Base-by-base conservation (phyloP, 2,797 vertebrate genomes). In the Oryzias dopingdopingensis region DNA sequence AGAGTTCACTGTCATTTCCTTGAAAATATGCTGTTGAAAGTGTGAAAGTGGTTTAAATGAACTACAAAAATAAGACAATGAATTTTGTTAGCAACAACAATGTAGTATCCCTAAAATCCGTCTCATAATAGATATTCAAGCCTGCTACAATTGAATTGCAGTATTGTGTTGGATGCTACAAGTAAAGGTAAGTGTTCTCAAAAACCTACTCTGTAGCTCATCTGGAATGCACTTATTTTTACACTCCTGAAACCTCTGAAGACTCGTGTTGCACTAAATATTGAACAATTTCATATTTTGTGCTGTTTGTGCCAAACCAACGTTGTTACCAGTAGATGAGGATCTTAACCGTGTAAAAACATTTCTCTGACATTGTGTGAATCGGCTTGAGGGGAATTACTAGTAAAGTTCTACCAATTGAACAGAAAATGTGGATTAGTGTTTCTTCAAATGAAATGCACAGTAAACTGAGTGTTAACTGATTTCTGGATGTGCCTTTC, bases 401-500 rank as follows among this genome's bases (percentile, higher is more conserved):
- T 23, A 50, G 63, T 32, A 52, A 10, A 14, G n/a, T 63, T 59
- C 4, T 50, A 3, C 24, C 13, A 74, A 58, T 64, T n/a, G 48
- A 50, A 32, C 20, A 56, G 37, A 48, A 47, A 14, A 47, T 42
- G 15, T 71, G 50, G 32, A 52, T 37, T 20, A 59, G 40, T 53
- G 1, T 57, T 56, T 65, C 4, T 48, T 42, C 10, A 12, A 55
- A 8, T 56, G 22, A 46, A 51, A 5, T 54, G 62, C 61, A 67
- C 24, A 4, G 16, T n/a, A 2, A 72, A 75, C 15, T 17, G 63
- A 63, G 5, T 13, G 14, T 65, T 65, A 43, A 61, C 45, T 22
- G 77, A 82, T 81, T 81, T 79, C 67, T 52, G 8, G 46, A n/a
- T 63, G 63, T 82, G 80, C 77, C 72, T 83, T 74, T 52, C 59